Base-by-base conservation (phyloP, 2,888 invertebrate species). In the Cheilosia vulpina region DNA sequence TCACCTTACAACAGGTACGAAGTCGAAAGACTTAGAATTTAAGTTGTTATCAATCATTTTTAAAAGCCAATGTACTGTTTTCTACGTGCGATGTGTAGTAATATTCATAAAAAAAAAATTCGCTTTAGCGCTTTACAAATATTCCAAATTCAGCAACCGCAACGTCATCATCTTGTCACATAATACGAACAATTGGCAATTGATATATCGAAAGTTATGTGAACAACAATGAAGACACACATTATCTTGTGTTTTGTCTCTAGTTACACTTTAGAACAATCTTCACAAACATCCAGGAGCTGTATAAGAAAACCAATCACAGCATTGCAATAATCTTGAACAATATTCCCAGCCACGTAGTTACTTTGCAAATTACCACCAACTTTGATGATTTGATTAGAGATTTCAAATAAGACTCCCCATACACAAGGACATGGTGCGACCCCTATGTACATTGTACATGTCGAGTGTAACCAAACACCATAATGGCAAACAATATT, bases 351-450 rank as follows among this genome's bases (percentile, higher is more conserved):
- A 68, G 63, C 58, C 81, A 81, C 81, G 81, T 75, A 75, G 63
- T 75, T 75, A 62, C 75, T 69, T 81, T 63, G 75, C 75, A 75
- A 81, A 81, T 81, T 81, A 75, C 72, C 80, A 75, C 73, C 73
- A 63, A 62, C 62, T 75, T 75, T 80, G 80, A 80, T 68, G 75
- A 81, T 81, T 81, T 75, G 81, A 81, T 81, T 81, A 81, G 75
- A 81, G 68, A 81, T 53, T 73, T 68, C 80, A 57, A 66, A 73
- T 38, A 60, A 55, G 47, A 47, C 43, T 63, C 24, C 62, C 24
- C 9, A 41, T 47, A 66, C 38, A 45, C 19, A 47, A 17, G 9
- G 63, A 38, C 53, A 77, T 19, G 53, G 11, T 73, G 68, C 80
- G 62, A 60, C 60, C 45, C 31, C 52, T 53, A 62, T 53, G 53